These are phyloP conservation scores for Hymenopus coronatus DNA, from an alignment of 2,888 invertebrate genomes.

Conservation along the genomic window DNA sequence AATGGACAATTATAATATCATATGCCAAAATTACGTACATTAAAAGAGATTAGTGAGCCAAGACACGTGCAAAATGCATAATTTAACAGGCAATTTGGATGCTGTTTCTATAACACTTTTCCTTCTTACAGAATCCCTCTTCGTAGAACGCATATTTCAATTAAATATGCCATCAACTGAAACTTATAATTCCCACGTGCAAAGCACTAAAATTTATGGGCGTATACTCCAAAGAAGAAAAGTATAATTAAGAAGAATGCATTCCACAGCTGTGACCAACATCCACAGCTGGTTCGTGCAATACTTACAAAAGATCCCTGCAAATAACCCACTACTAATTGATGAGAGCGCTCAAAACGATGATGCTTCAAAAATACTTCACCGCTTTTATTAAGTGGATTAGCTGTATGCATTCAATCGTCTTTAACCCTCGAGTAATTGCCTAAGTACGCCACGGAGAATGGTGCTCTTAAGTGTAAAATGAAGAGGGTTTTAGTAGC, in stretches of 20 bases:
- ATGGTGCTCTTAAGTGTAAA: no score
- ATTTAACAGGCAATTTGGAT: background rate
- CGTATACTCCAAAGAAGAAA: background rate
- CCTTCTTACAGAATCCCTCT: background rate
- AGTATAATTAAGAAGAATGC: background rate
- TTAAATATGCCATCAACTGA: background rate
- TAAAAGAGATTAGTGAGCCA: background rate
- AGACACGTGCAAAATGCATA: background rate
- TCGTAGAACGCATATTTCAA: background rate
- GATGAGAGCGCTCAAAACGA: no score
- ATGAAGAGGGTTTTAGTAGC: no score
- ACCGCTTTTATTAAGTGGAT: no score
- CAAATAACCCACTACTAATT: no score
- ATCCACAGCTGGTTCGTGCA: no score
- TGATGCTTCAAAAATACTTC: no score
- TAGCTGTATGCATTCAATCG: no score
- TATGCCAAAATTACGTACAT: background rate
- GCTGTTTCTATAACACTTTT: background rate
- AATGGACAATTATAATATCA: background rate
- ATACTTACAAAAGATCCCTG: no score
- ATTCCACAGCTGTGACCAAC: background rate
- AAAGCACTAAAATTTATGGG: background rate
- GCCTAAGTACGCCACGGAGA: no score
- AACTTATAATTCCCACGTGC: background rate
- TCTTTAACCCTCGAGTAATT: no score